phyloP scores from a whole-genome alignment of 53 echinoderm and acorn worm species.

The Temnopleurus reevesii region DNA sequence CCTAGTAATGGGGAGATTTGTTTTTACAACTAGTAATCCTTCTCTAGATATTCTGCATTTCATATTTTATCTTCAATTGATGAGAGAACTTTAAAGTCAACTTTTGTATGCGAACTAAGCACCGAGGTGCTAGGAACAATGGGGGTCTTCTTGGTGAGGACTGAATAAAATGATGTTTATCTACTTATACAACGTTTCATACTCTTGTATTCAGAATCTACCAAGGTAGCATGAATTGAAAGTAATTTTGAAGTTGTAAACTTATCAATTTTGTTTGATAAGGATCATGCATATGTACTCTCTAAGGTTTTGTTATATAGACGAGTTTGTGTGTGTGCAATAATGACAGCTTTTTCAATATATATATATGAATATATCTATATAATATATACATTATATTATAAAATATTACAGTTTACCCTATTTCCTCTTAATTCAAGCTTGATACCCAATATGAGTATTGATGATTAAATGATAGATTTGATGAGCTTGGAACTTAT shows the following conservation, averaged over 20 bases:
- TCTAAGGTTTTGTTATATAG: slow-evolving; percentile 55
- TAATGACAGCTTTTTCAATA: slow-evolving; percentile 53
- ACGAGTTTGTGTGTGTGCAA: slow-evolving; percentile 62
- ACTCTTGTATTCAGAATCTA: slow-evolving; percentile 54
- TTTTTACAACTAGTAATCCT: slow-evolving; percentile 33
- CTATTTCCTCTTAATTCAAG: slow-evolving; percentile 33
- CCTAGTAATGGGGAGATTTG: slow-evolving; percentile 40
- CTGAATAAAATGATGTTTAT: slow-evolving; percentile 9
- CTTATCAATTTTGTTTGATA: slow-evolving; percentile 50
- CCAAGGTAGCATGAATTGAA: slow-evolving; percentile 25
- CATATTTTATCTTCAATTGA: slow-evolving; percentile 38
- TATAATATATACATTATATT: slow-evolving; percentile 59
- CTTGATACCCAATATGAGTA: slow-evolving; percentile 15
- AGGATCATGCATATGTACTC: slow-evolving; percentile 58
- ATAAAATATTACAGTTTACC: slow-evolving; percentile 39
- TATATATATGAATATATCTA: slow-evolving; percentile 62
- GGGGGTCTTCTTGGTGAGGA: background rate
- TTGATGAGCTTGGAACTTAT: slow-evolving; percentile 29
- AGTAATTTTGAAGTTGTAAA: slow-evolving; percentile 33
- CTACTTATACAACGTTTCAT: slow-evolving; percentile 50
- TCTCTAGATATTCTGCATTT: slow-evolving; percentile 18
- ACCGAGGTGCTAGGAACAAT: slow-evolving; percentile 18
- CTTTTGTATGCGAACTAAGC: slow-evolving; percentile 29
- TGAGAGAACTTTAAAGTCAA: background rate
- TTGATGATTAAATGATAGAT: slow-evolving; percentile 8